These are phyloP conservation scores for Smittia sp. DNA, from an alignment of 2,888 invertebrate species.

Conservation along the genomic window DNA sequence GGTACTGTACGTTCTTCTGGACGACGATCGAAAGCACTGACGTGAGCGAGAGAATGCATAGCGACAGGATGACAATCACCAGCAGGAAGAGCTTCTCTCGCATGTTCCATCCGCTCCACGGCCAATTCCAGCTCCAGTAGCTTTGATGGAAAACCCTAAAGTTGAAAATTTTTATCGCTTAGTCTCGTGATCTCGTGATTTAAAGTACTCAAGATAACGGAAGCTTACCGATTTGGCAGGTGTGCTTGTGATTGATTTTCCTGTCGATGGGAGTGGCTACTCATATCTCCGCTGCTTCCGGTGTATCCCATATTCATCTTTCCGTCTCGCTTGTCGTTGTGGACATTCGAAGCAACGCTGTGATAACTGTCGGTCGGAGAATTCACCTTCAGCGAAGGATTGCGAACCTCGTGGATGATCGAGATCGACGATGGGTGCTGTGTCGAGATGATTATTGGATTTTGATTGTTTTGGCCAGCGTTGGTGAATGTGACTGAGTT, in stretches of 20 bases:
- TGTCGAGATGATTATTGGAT: constrained; percentile 21
- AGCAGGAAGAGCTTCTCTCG: constrained; percentile 34
- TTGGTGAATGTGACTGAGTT: constrained; percentile 27
- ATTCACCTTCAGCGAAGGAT: constrained; percentile 3
- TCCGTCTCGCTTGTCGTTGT: constrained; percentile 1
- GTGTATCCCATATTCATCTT: constrained; percentile 19
- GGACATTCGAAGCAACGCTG: neutral
- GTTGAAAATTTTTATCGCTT: neutral
- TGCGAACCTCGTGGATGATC: neutral
- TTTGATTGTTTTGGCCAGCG: neutral
- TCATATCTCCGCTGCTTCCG: constrained; percentile 16
- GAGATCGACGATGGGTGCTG: neutral
- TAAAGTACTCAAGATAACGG: neutral
- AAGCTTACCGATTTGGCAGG: constrained; percentile 27
- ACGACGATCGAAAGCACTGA: constrained; percentile 4
- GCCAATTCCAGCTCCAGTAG: constrained; percentile 39
- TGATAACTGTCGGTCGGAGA: constrained; percentile 33
- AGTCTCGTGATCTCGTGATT: neutral
- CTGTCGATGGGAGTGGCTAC: neutral
- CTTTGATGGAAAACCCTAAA: neutral
- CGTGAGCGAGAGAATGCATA: constrained; percentile 17
- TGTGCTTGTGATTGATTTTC: neutral
- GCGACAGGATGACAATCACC: constrained; percentile 29
- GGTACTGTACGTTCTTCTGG: neutral
- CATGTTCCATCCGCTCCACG: constrained; percentile 12